phyloP scores from a whole-genome alignment of 1,140 invertebrate species.

The Panulirus ornatus region DNA sequence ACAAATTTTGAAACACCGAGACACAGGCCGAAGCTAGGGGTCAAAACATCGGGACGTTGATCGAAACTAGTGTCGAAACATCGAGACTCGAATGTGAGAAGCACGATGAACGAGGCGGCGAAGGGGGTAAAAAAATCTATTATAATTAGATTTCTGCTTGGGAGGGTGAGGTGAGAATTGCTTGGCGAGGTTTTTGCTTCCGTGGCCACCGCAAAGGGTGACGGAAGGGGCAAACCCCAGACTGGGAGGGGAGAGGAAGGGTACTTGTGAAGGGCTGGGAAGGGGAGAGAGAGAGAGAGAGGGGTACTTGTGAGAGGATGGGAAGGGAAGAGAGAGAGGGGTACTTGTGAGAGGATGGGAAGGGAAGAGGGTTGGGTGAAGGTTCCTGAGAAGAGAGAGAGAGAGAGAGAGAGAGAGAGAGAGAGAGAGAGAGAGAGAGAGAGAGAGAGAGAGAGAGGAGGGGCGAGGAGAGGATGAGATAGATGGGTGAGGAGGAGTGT shows the following conservation, averaged over 20 bases:
- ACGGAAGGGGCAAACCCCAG: not conserved
- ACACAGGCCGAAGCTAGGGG: no score
- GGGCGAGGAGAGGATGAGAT: not conserved
- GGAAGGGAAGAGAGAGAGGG: not conserved
- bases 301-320: not conserved
- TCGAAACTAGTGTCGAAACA: no score
- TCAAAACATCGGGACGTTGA: no score
- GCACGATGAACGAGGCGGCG: not conserved
- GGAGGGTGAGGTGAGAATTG: not conserved
- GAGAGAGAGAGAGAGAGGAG: not conserved
- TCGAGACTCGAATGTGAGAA: not conserved
- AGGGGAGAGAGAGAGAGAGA: not conserved
- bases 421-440: not conserved
- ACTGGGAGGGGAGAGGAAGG: not conserved
- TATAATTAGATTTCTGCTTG: no score
- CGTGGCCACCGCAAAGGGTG: no score
- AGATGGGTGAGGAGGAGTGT: slow-evolving; percentile 1
- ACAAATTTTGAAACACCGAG: no score
- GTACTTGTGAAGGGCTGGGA: not conserved
- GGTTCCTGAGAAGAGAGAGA: not conserved
- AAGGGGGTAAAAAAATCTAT: not conserved
- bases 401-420: not conserved
- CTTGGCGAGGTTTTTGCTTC: not conserved
- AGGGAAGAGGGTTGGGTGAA: not conserved
- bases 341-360: not conserved